These are phyloP conservation scores for Apteryx owenii DNA, from an alignment of 2,113 vertebrate species.

Conservation along the genomic window DNA sequence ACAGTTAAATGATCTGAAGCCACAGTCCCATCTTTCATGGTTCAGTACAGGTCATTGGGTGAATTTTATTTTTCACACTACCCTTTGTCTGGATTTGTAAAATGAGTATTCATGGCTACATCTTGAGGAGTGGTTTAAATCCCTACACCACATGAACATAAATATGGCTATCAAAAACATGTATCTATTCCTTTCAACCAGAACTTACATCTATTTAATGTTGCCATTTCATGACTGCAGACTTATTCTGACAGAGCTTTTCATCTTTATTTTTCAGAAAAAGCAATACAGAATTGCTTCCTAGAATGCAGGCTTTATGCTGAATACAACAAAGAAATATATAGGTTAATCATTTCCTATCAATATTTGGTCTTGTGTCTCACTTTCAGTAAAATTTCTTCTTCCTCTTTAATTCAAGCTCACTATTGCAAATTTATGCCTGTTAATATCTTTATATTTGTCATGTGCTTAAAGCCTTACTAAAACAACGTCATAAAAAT, in stretches of 20 bases:
- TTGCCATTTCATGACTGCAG: background rate
- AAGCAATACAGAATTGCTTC: background rate
- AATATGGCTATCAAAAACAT: background rate
- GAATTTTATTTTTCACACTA: constrained; percentile 28
- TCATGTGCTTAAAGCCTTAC: background rate
- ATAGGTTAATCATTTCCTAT: background rate
- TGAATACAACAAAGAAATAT: background rate
- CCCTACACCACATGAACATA: background rate
- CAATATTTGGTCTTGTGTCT: background rate
- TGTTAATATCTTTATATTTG: background rate
- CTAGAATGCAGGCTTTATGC: background rate
- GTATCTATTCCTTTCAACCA: background rate
- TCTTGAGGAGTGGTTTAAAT: background rate
- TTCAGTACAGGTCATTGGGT: constrained; percentile 39
- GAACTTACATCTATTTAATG: background rate
- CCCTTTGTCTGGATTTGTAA: constrained; percentile 24
- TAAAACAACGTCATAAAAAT: background rate
- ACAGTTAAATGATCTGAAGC: constrained; percentile 41
- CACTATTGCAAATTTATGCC: background rate
- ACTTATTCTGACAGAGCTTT: background rate
- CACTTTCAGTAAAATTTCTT: background rate
- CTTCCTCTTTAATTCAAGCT: background rate
- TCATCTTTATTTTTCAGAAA: background rate
- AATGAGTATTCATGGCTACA: constrained; percentile 32
- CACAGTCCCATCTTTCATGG: constrained; percentile 15